phyloP scores from a whole-genome alignment of 2,113 vertebrate species.

The Dipodomys merriami region DNA sequence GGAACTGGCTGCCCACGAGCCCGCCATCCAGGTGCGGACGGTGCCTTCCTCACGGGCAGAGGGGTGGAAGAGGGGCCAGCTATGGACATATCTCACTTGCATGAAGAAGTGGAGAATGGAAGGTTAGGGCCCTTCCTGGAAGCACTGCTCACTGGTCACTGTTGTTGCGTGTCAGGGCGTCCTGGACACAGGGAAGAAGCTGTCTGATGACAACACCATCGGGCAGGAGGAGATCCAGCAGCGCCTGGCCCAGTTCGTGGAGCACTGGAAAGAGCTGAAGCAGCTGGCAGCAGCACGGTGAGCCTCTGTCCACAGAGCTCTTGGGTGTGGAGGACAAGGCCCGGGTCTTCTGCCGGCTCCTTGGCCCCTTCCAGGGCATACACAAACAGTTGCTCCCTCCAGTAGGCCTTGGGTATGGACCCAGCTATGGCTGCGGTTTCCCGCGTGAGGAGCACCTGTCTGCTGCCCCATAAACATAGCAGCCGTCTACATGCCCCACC shows the following conservation, averaged over 20 bases:
- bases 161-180: constrained; percentile 89
- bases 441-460: too few species aligned
- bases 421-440: too few species aligned
- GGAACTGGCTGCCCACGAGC: constrained; percentile 96
- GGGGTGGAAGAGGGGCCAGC: fast-evolving
- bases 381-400: too few species aligned
- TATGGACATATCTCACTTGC: fast-evolving
- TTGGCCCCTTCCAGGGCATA: neutral
- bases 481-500: too few species aligned
- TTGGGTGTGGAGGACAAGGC: neutral
- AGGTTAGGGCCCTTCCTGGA: too few species aligned
- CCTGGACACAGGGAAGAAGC: constrained; percentile 96
- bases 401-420: too few species aligned
- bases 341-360: neutral
- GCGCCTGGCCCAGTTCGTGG: constrained; percentile 96
- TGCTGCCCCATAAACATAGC: too few species aligned
- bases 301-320: neutral
- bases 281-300: constrained; percentile 95
- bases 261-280: constrained; percentile 98
- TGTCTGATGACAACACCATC: constrained; percentile 98
- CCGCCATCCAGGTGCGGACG: constrained; percentile 93
- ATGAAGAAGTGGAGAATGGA: too few species aligned
- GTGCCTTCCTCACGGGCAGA: fast-evolving
- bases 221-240: constrained; percentile 99
- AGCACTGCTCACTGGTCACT: fast-evolving